phyloP scores from a whole-genome alignment of 2,113 vertebrate species.

The Drymodes brunneopygia region DNA sequence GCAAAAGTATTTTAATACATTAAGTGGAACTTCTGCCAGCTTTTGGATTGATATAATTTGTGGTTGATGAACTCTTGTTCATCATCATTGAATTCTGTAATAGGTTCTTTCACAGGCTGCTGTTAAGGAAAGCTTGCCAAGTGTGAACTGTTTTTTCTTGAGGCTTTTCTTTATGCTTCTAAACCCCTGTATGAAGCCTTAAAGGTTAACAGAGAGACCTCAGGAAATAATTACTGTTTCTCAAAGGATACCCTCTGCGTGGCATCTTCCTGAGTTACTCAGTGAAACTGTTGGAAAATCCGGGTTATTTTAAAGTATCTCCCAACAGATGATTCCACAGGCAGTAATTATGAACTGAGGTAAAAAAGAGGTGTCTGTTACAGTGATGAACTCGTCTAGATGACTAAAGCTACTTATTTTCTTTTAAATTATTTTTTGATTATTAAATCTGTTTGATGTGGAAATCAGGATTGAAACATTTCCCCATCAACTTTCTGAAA shows the following conservation, averaged over 20 bases:
- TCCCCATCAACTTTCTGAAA: not conserved
- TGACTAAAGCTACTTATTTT: not conserved
- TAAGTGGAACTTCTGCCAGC: slow-evolving; percentile 5
- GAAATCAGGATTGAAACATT: not conserved
- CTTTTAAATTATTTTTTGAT: not conserved
- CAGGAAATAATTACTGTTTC: not conserved
- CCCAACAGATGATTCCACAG: not conserved
- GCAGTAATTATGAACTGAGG: not conserved
- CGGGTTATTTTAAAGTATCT: not conserved
- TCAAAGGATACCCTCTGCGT: not conserved
- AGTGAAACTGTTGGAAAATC: not conserved
- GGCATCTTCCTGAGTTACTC: not conserved
- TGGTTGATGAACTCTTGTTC: not conserved
- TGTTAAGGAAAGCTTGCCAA: slow-evolving; percentile 1
- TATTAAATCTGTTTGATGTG: not conserved
- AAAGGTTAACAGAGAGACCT: not conserved
- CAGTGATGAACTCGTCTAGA: not conserved
- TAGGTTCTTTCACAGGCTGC: not conserved
- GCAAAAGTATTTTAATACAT: slow-evolving; percentile 3
- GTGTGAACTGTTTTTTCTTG: not conserved
- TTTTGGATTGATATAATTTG: slow-evolving; percentile 31
- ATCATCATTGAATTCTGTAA: not conserved
- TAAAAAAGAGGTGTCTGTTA: not conserved
- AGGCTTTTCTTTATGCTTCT: not conserved
- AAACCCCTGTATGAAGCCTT: not conserved